phyloP scores from a whole-genome alignment of 1,140 invertebrate genomes.

The Nephotettix cincticeps region DNA sequence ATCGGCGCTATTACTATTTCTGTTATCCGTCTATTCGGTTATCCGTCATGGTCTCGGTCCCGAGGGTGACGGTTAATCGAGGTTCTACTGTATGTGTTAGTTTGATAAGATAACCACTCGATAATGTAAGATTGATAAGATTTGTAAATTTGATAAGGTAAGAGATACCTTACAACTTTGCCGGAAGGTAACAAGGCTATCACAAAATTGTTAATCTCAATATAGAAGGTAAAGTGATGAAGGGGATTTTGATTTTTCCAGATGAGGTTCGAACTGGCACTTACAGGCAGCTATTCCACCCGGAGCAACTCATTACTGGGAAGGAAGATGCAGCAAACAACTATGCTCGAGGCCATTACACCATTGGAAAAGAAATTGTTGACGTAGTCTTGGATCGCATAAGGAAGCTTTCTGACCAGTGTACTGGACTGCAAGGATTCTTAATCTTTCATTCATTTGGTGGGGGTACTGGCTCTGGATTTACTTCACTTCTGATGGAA shows the following conservation, averaged over 20 bases:
- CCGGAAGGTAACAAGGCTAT: too few species aligned
- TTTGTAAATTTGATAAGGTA: too few species aligned
- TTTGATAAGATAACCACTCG: too few species aligned
- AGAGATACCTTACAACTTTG: too few species aligned
- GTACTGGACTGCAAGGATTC: conserved; percentile 78
- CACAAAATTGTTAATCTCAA: too few species aligned
- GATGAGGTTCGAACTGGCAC: conserved; percentile 60
- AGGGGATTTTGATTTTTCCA: conserved; percentile 42
- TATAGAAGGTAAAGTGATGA: too few species aligned
- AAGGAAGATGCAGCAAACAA: conserved; percentile 70
- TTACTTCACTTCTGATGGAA: conserved; percentile 68
- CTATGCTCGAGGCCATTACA: conserved; percentile 68
- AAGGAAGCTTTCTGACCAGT: conserved; percentile 75
- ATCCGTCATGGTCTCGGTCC: too few species aligned
- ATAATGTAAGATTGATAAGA: too few species aligned
- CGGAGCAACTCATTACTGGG: conserved; percentile 61
- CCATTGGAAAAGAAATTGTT: conserved; percentile 75
- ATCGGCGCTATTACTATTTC: too few species aligned
- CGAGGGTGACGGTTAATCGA: too few species aligned
- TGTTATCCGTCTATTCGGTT: too few species aligned
- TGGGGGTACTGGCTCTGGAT: conserved; percentile 82
- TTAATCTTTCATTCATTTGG: conserved; percentile 88
- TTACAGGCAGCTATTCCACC: conserved; percentile 61
- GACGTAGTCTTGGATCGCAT: conserved; percentile 68
- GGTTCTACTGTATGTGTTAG: too few species aligned